phyloP scores from a whole-genome alignment of 2,888 invertebrate genomes.

The Phasia obesa region DNA sequence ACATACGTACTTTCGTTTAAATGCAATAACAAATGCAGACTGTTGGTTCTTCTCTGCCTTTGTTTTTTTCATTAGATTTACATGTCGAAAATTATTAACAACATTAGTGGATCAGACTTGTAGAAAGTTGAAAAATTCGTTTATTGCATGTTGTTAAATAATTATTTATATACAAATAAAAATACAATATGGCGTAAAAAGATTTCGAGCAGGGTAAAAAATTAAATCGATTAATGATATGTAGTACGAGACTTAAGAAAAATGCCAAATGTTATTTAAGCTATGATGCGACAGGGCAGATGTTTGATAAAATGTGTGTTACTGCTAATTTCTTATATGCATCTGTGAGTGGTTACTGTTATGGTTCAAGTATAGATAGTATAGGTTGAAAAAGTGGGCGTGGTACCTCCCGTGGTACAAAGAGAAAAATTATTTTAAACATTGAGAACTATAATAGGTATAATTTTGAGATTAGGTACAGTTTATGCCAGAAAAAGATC shows the following conservation, averaged over 20 bases:
- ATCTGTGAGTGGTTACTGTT: too few species aligned
- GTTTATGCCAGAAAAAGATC: too few species aligned
- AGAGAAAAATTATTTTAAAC: too few species aligned
- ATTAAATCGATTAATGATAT: slow-evolving; percentile 51
- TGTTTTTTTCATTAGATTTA: slow-evolving; percentile 45
- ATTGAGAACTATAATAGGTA: too few species aligned
- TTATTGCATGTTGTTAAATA: slow-evolving; percentile 54
- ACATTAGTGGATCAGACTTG: not conserved
- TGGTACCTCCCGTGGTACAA: too few species aligned
- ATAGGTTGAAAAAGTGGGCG: too few species aligned
- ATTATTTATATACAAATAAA: slow-evolving; percentile 24
- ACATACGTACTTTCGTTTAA: too few species aligned
- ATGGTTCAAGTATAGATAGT: too few species aligned
- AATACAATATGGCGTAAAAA: not conserved
- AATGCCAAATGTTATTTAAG: not conserved
- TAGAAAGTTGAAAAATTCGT: slow-evolving; percentile 34
- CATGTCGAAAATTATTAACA: slow-evolving; percentile 33
- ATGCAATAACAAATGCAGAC: slow-evolving; percentile 23
- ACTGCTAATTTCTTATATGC: too few species aligned
- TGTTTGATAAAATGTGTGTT: not conserved
- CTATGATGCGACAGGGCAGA: not conserved
- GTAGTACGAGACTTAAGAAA: not conserved
- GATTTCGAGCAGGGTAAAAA: not conserved
- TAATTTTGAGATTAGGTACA: too few species aligned
- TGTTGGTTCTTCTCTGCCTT: not conserved